phyloP scores from a whole-genome alignment of 30 jellyfish, hydroid and myxozoan genomes.

The Turritopsis dohrnii region DNA sequence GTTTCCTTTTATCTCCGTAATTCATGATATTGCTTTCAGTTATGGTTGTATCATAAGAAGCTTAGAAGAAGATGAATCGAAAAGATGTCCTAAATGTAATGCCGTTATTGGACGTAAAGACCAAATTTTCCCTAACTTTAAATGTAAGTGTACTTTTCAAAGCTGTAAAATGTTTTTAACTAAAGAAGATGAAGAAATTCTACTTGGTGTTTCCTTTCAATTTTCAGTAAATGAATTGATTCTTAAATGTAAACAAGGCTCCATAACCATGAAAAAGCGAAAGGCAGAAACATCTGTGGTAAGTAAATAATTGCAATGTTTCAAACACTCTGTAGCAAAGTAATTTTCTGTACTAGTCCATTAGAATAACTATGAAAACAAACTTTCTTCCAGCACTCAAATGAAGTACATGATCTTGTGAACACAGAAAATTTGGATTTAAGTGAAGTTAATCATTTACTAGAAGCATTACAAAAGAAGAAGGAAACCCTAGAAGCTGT shows the following conservation, averaged over 20 bases:
- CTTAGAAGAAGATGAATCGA: conserved; percentile 83
- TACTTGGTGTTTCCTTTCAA: neutral
- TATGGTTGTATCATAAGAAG: conserved; percentile 76
- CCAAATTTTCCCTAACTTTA: conserved; percentile 76
- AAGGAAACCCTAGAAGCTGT: conserved; percentile 74
- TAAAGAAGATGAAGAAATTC: neutral
- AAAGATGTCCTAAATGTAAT: conserved; percentile 93
- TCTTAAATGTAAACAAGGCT: conserved; percentile 68
- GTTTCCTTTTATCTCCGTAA: neutral
- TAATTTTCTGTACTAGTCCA: too few relatives aligned
- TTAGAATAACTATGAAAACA: neutral
- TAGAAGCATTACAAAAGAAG: conserved; percentile 59
- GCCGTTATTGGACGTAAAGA: conserved; percentile 76
- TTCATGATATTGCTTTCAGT: conserved; percentile 28
- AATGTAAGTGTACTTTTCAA: conserved; percentile 44
- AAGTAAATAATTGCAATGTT: conserved; percentile 5
- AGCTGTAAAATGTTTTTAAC: neutral
- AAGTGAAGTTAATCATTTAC: conserved; percentile 57
- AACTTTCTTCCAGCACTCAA: conserved; percentile 41
- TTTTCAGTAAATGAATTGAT: conserved; percentile 76
- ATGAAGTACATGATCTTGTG: conserved; percentile 66
- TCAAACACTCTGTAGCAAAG: too few relatives aligned
- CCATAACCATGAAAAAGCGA: conserved; percentile 48
- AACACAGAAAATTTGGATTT: conserved; percentile 52
- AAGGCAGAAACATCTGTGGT: conserved; percentile 76